Conservation (phyloP, 1,140 invertebrate species). For the Conus betulinus region DNA sequence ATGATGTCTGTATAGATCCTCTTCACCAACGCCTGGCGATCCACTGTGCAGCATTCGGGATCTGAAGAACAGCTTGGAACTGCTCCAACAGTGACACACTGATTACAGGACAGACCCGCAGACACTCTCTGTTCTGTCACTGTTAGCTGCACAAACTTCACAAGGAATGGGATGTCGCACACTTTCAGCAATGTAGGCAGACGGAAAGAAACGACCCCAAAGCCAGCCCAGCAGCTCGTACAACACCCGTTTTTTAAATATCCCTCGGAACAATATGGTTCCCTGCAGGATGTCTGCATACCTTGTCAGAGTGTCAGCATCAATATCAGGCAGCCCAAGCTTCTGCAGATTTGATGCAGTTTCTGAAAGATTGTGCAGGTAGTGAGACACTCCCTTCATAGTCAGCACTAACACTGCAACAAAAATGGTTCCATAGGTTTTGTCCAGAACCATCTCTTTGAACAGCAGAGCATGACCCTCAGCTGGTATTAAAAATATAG, state of each 20-base stretch:
- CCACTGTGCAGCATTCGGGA: not conserved
- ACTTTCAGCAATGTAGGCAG: slow-evolving; percentile 10
- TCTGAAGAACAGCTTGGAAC: not conserved
- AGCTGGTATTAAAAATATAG: not conserved
- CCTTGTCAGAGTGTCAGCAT: not conserved
- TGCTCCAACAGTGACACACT: not conserved
- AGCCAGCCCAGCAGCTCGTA: slow-evolving; percentile 25
- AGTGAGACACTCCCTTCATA: slow-evolving; percentile 8
- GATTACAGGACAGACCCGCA: not conserved
- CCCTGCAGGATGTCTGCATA: not conserved
- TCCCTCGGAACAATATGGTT: not conserved
- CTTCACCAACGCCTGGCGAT: not conserved
- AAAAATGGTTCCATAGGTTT: not conserved
- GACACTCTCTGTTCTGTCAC: not conserved
- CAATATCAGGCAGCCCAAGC: not conserved
- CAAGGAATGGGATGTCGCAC: slow-evolving; percentile 13
- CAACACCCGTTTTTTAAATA: not conserved
- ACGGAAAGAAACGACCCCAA: not conserved
- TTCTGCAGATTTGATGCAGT: not conserved
- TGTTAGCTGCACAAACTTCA: not conserved
- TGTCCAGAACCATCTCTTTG: slow-evolving; percentile 3
- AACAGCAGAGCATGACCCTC: slow-evolving; percentile 3
- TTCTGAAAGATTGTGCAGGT: not conserved
- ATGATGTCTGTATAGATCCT: not conserved
- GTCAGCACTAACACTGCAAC: slow-evolving; percentile 12